These are phyloP conservation scores for Caenorhabditis sp. DNA, from an alignment of 2,888 invertebrate species.

Conservation along the genomic window DNA sequence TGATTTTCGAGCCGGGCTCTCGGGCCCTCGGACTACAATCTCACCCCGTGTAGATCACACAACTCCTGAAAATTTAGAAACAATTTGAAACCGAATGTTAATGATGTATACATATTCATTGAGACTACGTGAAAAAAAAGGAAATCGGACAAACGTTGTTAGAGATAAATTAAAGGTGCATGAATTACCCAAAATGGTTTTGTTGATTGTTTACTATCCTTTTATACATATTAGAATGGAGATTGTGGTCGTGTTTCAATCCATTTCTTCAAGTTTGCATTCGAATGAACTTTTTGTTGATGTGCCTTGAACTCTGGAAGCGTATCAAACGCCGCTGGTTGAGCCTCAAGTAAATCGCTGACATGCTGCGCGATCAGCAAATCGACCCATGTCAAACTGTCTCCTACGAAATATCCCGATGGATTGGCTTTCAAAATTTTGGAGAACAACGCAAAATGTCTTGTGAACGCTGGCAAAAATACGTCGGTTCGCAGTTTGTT, in stretches of 20 bases:
- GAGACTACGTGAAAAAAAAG: too few species aligned
- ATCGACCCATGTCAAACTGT: slow-evolving; percentile 2
- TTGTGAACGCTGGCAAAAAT: slow-evolving; percentile 57
- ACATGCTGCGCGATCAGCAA: slow-evolving; percentile 56
- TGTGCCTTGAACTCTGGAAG: slow-evolving; percentile 50
- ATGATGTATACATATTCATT: too few species aligned
- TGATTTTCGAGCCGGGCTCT: too few species aligned
- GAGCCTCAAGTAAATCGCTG: slow-evolving; percentile 44
- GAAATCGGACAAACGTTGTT: too few species aligned
- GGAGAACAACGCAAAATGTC: slow-evolving; percentile 54
- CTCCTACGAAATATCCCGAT: slow-evolving; percentile 38
- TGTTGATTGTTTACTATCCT: too few species aligned
- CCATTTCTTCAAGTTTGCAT: slow-evolving; percentile 58
- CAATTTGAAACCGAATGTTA: too few species aligned
- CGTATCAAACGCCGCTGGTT: slow-evolving; percentile 44
- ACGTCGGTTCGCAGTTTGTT: slow-evolving; percentile 37
- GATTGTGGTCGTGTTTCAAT: slow-evolving; percentile 56
- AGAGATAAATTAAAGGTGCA: too few species aligned
- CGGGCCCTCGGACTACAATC: too few species aligned
- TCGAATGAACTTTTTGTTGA: slow-evolving; percentile 55
- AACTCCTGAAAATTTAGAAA: too few species aligned
- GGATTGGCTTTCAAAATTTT: slow-evolving; percentile 27
- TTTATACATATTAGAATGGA: not conserved
- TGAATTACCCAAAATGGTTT: too few species aligned
- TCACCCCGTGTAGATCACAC: too few species aligned